Base-by-base conservation (phyloP, 2,888 invertebrate species). In the Drosophila testacea region DNA sequence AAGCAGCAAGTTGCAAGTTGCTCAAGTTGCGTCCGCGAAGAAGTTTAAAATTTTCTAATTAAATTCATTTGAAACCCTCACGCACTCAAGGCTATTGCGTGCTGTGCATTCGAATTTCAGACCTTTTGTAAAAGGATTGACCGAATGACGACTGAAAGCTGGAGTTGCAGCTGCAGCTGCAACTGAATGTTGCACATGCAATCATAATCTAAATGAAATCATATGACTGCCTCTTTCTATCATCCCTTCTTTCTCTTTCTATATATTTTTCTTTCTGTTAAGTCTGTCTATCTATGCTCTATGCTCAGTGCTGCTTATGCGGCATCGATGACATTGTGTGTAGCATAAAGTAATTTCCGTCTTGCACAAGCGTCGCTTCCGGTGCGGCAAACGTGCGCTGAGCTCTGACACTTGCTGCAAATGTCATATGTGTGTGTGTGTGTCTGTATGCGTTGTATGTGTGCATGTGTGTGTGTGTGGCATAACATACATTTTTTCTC, bases 271-370 rank as follows among this genome's bases (percentile, higher is more conserved):
- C 32, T 41, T 11, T 42, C 16, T 34, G n/a, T 39, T 39, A 54
- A 74, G 50, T 54, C 59, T 61, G 52, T 56, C 75, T 77, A 66
- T 62, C 62, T 44, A 30, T 61, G 68, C 46, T 59, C 59, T 47
- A 42, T 57, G 75, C 61, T 73, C 54, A 47, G 77, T 62, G 61
- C 81, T 86, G 83, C 85, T 89, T 86, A 86, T 86, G 90, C 85
- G 87, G 89, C 90, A 89, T 88, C 89, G 89, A 88, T 88, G 87
- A 90, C 90, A 90, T 90, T 89, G 89, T 88, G 86, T 89, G 84
- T 84, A 89, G 88, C 87, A 89, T 88, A 90, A 88, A 88, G 87
- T 87, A 90, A 90, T 89, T 87, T 90, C 90, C 87, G 90, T 70
- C 90, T 89, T 88, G 90, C 88, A 86, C 90, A 89, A 86, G 90